Evolutionary conservation across 2,888 invertebrate species (phyloP).

Genomic region (Germaria angustata): DNA sequence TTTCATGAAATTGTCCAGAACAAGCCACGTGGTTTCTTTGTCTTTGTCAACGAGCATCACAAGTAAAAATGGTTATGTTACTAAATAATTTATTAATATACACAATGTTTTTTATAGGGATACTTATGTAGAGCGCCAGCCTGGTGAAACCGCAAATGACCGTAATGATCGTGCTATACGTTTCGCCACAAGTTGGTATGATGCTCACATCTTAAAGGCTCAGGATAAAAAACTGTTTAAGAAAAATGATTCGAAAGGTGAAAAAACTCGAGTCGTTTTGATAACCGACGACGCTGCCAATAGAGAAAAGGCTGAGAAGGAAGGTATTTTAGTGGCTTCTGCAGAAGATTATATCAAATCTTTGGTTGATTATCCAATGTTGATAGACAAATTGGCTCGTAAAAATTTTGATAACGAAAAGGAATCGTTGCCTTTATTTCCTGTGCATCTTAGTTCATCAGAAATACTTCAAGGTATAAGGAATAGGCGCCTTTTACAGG

Average conservation of each 20-base stretch:
- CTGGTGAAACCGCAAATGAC: slow-evolving; percentile 92
- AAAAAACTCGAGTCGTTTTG: slow-evolving; percentile 85
- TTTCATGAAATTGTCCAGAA: slow-evolving; percentile 90
- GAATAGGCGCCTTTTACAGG: slow-evolving; percentile 87
- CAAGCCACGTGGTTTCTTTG: slow-evolving; percentile 90
- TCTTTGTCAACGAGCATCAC: slow-evolving; percentile 98
- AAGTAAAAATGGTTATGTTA: slow-evolving; percentile 83
- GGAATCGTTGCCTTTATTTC: slow-evolving; percentile 86
- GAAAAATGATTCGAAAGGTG: slow-evolving; percentile 60
- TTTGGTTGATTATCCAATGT: slow-evolving; percentile 83
- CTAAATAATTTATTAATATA: not conserved
- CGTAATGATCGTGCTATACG: slow-evolving; percentile 95
- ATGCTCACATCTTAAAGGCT: slow-evolving; percentile 83
- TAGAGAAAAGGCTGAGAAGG: slow-evolving; percentile 85
- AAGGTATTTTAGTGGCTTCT: slow-evolving; percentile 86
- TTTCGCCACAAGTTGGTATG: slow-evolving; percentile 90
- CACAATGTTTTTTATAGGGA: slow-evolving; percentile 82
- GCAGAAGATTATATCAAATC: slow-evolving; percentile 87
- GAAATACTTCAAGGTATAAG: slow-evolving; percentile 91
- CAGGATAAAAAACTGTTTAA: slow-evolving; percentile 72
- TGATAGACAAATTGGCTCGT: slow-evolving; percentile 91
- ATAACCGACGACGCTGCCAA: slow-evolving; percentile 92
- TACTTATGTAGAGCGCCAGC: slow-evolving; percentile 90
- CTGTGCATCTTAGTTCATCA: slow-evolving; percentile 89
- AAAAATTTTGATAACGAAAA: slow-evolving; percentile 83